A percentile compares a stretch with the other conserved stretches of the same genome.
These are phyloP conservation scores for Acrossocheilus wenchowensis DNA, from an alignment of 2,797 vertebrate species.

Conservation along the genomic window DNA sequence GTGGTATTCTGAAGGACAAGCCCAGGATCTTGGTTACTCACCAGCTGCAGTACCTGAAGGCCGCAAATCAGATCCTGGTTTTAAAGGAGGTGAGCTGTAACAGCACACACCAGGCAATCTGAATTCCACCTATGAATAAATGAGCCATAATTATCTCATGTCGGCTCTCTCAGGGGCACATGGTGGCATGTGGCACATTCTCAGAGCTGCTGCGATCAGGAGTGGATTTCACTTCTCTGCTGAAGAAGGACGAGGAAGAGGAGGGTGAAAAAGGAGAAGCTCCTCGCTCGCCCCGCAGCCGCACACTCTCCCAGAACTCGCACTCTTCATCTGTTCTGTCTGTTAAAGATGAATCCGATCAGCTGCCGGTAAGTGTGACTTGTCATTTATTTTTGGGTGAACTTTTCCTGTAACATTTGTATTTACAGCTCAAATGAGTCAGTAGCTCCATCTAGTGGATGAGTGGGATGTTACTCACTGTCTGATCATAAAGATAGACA, in stretches of 20 bases:
- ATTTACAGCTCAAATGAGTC: not conserved
- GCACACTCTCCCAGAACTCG: conserved; percentile 89
- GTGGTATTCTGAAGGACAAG: conserved; percentile 89
- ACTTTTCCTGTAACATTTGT: not conserved
- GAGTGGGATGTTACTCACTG: not conserved
- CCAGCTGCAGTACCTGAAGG: conserved; percentile 91
- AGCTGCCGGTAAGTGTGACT: conserved; percentile 75
- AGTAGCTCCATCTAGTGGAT: conserved; percentile 28
- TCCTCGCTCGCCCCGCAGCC: conserved; percentile 68
- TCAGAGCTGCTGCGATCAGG: conserved; percentile 87
- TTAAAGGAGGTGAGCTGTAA: conserved; percentile 86
- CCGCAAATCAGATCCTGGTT: conserved; percentile 90
- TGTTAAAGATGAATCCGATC: conserved; percentile 81
- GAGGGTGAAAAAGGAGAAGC: conserved; percentile 69
- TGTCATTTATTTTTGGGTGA: not conserved
- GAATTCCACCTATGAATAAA: not conserved
- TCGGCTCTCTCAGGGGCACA: conserved; percentile 81
- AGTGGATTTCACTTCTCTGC: conserved; percentile 90
- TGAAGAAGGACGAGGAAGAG: conserved; percentile 87
- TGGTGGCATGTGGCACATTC: conserved; percentile 90
- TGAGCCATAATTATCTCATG: not conserved
- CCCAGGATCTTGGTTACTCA: conserved; percentile 92
- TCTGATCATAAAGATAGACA: not conserved
- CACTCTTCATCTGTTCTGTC: conserved; percentile 84
- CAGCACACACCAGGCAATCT: not conserved